Base-by-base conservation (phyloP, 2,888 invertebrate genomes). In the Gastrophysa polygoni region DNA sequence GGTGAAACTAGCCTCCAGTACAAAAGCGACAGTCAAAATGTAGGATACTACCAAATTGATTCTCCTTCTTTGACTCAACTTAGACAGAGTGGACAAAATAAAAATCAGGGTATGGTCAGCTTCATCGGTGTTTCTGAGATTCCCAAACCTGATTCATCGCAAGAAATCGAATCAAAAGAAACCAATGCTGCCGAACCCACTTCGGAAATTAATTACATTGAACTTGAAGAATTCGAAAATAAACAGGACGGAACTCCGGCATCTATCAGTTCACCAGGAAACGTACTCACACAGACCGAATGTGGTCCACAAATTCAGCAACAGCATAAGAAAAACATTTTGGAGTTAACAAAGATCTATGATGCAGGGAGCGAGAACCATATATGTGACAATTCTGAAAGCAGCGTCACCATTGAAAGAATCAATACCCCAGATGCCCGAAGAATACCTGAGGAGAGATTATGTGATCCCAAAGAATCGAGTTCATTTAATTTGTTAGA, bases 1-100 rank as follows among this genome's bases (percentile, higher is more conserved):
- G 67, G 70, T 20, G 62, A 63, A 24, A 61, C 51, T 11, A 47
- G 57, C 38, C 4, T 61, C 11, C 20, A 32, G 21, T 57, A 28
- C 43, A 34, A 20, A 11, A 38, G 44, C n/a, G 54, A 38, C 1
- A 43, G n/a, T n/a, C 51, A 51, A 28, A 58, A 57, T 11, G 29
- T 57, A 16, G 57, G 34, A 11, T 59, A 56, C 28, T 46, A 47
- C 17, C 57, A 59, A 46, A 18, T 29, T 11, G 34, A 28, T 10
- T 56, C 52, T 6, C 51, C 59, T 20, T 59, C 59, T 14, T 28
- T 34, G 2, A 20, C 16, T 7, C 11, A 8, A 20, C 14, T 38
- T 0, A 38, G 11, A 14, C 21, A 34, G 8, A n/a, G 34, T 7
- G 7, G 16, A 6, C n/a, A 54, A 16, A 3, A 24, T 10, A 38